These are phyloP conservation scores for Patiria miniata DNA, from an alignment of 35 echinoderm and acorn worm species.

Conservation along the genomic window DNA sequence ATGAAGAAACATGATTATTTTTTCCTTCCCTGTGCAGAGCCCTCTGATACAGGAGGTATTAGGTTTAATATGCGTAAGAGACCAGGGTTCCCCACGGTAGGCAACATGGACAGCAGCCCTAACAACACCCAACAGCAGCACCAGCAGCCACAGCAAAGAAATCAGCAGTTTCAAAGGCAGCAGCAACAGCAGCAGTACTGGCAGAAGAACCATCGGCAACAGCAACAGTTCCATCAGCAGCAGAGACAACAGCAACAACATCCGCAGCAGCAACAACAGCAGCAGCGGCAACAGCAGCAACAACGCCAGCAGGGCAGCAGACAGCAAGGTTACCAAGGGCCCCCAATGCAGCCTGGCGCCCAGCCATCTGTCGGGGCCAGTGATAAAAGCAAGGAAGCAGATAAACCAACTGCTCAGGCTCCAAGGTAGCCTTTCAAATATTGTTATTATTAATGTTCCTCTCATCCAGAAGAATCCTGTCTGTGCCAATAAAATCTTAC, in stretches of 20 bases:
- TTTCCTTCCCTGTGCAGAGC: constrained; percentile 30
- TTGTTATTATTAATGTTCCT: not conserved
- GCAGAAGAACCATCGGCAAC: constrained; percentile 32
- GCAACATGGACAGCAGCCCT: constrained; percentile 17
- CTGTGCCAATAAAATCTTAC: not conserved
- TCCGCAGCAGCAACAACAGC: constrained; percentile 50
- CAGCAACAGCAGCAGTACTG: constrained; percentile 15
- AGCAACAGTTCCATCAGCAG: constrained; percentile 27
- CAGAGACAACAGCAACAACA: not conserved
- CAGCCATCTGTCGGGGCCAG: not conserved
- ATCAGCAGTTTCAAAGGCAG: not conserved
- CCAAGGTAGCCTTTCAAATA: not conserved
- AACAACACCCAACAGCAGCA: not conserved
- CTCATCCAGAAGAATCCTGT: not conserved
- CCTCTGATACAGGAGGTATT: constrained; percentile 56
- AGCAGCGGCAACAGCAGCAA: constrained; percentile 30
- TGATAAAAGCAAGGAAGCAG: not conserved
- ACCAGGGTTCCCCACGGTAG: constrained; percentile 11
- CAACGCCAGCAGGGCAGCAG: constrained; percentile 23
- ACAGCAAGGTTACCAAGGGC: not conserved
- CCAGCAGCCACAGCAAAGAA: constrained; percentile 1
- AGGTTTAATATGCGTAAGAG: constrained; percentile 69
- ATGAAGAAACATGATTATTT: not conserved
- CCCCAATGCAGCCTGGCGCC: not conserved
- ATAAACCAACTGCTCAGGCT: not conserved